Conservation (phyloP, 2,113 vertebrate species). For the Ctenomys sociabilis region DNA sequence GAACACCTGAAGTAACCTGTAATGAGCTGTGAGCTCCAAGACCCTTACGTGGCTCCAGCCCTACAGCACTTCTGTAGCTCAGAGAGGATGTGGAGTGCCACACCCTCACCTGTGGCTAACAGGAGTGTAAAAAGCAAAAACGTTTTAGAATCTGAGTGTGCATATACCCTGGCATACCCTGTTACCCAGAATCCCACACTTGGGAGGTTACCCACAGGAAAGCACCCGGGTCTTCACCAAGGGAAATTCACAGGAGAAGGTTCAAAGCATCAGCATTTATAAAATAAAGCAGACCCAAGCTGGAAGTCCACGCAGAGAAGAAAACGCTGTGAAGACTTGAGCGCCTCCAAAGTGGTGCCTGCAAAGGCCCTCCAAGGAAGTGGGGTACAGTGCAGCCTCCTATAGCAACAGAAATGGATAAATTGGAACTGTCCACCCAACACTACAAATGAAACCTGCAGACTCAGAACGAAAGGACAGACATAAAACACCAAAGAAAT, state of each 20-base stretch:
- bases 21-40: too few species aligned
- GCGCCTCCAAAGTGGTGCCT: too few species aligned
- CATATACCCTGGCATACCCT: fast-evolving
- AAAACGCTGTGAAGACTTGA: too few species aligned
- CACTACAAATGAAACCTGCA: fast-evolving
- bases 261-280: too few species aligned
- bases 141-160: background rate
- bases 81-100: fast-evolving
- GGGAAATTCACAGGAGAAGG: fast-evolving
- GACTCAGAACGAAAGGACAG: fast-evolving
- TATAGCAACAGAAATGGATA: fast-evolving
- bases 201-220: too few species aligned
- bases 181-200: background rate
- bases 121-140: background rate
- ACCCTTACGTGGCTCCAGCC: too few species aligned
- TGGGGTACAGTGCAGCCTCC: fast-evolving
- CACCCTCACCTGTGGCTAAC: fast-evolving
- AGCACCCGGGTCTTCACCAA: fast-evolving
- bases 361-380: too few species aligned
- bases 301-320: background rate
- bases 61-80: background rate
- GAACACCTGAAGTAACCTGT: too few species aligned
- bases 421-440: background rate
- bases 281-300: background rate
- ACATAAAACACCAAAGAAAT: too few species aligned